Evolutionary conservation across 2,888 invertebrate species (phyloP), one percentile per base, ranked within the genome.

Genomic region (Chirona hameri): DNA sequence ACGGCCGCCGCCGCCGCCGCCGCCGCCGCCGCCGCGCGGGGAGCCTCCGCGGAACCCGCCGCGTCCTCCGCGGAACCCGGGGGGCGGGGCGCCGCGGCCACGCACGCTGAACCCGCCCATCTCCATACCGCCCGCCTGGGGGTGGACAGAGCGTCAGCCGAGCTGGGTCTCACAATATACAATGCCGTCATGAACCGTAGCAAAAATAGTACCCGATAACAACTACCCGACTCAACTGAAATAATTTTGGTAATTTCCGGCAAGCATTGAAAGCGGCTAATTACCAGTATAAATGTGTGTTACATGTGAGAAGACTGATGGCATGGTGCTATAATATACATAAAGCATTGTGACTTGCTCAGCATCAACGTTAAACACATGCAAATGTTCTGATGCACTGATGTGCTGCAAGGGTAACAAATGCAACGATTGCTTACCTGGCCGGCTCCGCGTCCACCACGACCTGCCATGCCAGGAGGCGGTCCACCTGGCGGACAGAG

Each of bases 11-110:
- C n/a, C n/a, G n/a, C n/a, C n/a, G n/a, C n/a, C n/a, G n/a, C n/a
- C n/a, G n/a, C n/a, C n/a, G n/a, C n/a, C n/a, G n/a, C n/a, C 69
- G 29, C 72, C 72, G 72, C 18, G 29, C 15, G n/a, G 65, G 10
- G 65, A 10, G 4, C n/a, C 27, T 3, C 65, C 65, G 27, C 65
- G 65, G 65, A 65, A 65, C 0, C 76, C 76, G 76, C 76, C 76
- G 76, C 76, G 76, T 21, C 76, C 76, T 21, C 76, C 76, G 24
- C 76, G 76, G 76, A 39, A 76, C 24, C 76, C 76, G 10, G 76
- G 76, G 12, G 76, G 76, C 24, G 76, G 76, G 21, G 18, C 76
- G 5, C 76, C 76, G 14, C 76, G 76, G 24, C 76, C 46, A 24
- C 46, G 76, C n/a, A 27, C n/a, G 14, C 72, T 18, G 72, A 72